These are phyloP conservation scores for Lamellibrachia columna DNA, from an alignment of 2,888 invertebrate genomes.

Conservation along the genomic window DNA sequence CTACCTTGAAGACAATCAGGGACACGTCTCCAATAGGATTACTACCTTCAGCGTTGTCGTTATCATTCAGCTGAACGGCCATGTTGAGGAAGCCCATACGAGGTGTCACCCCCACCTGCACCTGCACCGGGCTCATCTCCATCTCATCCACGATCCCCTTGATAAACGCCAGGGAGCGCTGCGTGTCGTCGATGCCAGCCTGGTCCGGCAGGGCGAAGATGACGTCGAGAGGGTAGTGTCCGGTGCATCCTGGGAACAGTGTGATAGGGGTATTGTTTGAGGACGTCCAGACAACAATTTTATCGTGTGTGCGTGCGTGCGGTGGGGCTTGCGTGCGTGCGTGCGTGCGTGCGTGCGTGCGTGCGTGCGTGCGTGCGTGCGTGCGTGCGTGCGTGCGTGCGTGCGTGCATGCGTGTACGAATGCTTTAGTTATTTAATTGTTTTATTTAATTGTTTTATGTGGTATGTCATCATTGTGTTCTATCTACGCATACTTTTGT, in stretches of 20 bases:
- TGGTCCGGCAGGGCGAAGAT: conserved; percentile 26
- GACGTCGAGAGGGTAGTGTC: conserved; percentile 9
- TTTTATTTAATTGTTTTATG: no score
- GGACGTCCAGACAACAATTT: not conserved
- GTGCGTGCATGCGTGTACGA: not conserved
- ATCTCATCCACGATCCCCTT: not conserved
- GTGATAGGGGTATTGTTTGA: not conserved
- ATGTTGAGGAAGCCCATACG: not conserved
- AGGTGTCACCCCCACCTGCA: conserved; percentile 28
- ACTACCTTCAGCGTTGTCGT: conserved; percentile 21
- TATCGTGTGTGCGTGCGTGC: not conserved
- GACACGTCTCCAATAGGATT: no score
- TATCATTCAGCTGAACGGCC: conserved; percentile 18
- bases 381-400: not conserved
- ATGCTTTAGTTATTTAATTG: not conserved
- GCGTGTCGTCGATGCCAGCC: conserved; percentile 20
- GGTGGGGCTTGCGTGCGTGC: not conserved
- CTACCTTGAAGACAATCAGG: no score
- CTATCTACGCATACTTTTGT: no score
- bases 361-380: not conserved
- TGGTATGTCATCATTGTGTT: no score
- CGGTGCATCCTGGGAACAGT: conserved; percentile 20
- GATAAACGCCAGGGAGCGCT: not conserved
- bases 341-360: not conserved
- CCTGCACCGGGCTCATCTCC: conserved; percentile 1